Evolutionary conservation across 1,140 invertebrate species (phyloP), one percentile per base, ranked within the genome.

Genomic region (Drosophila bocqueti): DNA sequence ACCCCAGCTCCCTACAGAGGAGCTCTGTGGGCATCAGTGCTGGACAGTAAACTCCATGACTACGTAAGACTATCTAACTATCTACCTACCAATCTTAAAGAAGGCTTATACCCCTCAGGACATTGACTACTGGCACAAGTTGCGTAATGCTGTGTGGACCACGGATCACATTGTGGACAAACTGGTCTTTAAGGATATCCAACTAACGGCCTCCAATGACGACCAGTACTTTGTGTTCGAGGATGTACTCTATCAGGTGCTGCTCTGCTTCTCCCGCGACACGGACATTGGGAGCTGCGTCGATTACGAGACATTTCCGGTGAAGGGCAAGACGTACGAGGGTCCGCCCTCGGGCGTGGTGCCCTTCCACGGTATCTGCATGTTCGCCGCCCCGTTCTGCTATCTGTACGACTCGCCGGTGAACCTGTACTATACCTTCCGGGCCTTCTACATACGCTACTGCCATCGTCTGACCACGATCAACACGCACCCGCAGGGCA

Each of bases 191-290:
- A 99, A 99, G 94, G 98, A 99, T 93, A 97, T 99, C 5, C 98
- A 98, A 93, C 93, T 99, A 43, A 99, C 98, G 13, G 98, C 98
- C 0, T 98, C 97, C 7, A 99, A 99, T 93, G 98, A 99, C 92
- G 98, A 99, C 92, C 98, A 99, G 91, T 99, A 99, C 93, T 99
- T 99, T 94, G 98, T 99, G 0, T 99, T 99, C 93, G 98, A 99
- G 94, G 98, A 99, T 93, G 95, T 98, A 43, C 93, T 99, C 0
- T 98, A 99, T 93, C 98, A 99, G 94, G 97, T 98, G n/a, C 95
- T 99, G 94, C 92, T 99, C 29, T 98, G 97, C 83, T 99, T 99
- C 93, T 98, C 97, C 16, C 95, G 98, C 64, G 98, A 99, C 93
- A 95, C 96, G 0, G 95, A 96, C 83, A 95, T 99, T 15, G 93